Percentiles rank a stretch among this genome's conserved stretches.
Conservation (phyloP, 2,113 vertebrate genomes). For the Hydropotes inermis region DNA sequence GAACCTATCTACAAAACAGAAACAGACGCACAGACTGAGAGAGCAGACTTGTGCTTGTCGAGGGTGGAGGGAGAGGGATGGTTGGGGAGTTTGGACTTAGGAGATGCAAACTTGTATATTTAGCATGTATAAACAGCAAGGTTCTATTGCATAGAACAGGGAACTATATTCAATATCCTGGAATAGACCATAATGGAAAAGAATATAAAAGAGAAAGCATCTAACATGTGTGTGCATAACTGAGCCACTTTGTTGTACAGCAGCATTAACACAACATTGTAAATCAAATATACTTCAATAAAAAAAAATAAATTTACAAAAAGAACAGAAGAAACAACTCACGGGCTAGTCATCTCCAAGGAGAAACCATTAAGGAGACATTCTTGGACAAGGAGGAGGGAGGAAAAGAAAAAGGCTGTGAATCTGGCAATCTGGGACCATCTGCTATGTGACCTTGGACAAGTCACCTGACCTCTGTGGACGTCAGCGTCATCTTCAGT, state of each 20-base stretch:
- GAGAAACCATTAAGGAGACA: not conserved
- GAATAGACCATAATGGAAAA: not conserved
- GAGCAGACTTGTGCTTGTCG: not conserved
- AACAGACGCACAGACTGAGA: not conserved
- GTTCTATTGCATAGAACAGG: not conserved
- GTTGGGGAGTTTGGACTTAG: not conserved
- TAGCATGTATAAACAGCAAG: not conserved
- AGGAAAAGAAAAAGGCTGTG: not conserved
- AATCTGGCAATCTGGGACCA: not conserved
- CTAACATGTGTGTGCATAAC: not conserved
- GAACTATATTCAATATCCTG: not conserved
- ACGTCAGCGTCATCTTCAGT: not conserved
- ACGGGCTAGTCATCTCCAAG: not conserved
- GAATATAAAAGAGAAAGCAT: not conserved
- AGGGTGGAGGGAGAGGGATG: not conserved
- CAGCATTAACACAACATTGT: not conserved
- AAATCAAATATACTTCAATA: not conserved
- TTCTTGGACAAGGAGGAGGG: not conserved
- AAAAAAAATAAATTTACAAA: not conserved
- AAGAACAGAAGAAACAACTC: not conserved
- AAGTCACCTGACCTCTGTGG: not conserved
- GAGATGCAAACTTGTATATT: not conserved
- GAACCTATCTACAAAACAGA: not conserved
- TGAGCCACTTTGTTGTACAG: not conserved
- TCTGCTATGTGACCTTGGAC: not conserved